Evolutionary conservation across 2,797 vertebrate species (phyloP).

Genomic region (Micrastur ruficollis): DNA sequence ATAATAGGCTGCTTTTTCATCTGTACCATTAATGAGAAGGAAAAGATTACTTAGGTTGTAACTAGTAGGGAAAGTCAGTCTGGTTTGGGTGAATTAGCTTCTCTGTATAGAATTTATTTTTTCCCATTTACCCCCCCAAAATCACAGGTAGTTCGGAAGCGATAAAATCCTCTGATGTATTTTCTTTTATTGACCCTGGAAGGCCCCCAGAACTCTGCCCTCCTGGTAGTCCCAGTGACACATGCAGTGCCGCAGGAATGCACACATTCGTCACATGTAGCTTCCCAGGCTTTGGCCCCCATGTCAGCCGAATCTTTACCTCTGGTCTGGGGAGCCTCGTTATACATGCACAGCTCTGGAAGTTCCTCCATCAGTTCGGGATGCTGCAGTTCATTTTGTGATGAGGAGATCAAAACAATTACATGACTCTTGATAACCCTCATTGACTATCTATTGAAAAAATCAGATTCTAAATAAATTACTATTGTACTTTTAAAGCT

Average conservation of each 20-base stretch:
- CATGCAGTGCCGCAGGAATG: not conserved
- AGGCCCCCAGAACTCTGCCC: not conserved
- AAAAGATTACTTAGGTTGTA: not conserved
- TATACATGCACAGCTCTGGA: not conserved
- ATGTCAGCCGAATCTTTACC: not conserved
- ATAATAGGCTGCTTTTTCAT: not conserved
- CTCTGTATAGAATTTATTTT: not conserved
- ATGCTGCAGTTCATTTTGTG: not conserved
- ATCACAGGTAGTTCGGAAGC: not conserved
- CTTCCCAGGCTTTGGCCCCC: not conserved
- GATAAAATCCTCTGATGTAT: not conserved
- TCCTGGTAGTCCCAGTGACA: not conserved
- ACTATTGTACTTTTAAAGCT: conserved; percentile 48
- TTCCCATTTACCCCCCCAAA: not conserved
- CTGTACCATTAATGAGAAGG: not conserved
- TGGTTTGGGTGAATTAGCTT: not conserved
- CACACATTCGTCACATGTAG: accelerated
- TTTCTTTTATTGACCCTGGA: not conserved
- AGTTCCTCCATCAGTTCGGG: not conserved
- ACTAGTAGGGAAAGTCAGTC: not conserved
- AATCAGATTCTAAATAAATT: conserved; percentile 65
- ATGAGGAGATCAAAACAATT: conserved; percentile 58
- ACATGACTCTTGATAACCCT: conserved; percentile 38
- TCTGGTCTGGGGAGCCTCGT: accelerated
- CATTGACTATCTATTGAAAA: conserved; percentile 59